phyloP scores from a whole-genome alignment of 2,797 vertebrate species.

The Trematomus bernacchii region DNA sequence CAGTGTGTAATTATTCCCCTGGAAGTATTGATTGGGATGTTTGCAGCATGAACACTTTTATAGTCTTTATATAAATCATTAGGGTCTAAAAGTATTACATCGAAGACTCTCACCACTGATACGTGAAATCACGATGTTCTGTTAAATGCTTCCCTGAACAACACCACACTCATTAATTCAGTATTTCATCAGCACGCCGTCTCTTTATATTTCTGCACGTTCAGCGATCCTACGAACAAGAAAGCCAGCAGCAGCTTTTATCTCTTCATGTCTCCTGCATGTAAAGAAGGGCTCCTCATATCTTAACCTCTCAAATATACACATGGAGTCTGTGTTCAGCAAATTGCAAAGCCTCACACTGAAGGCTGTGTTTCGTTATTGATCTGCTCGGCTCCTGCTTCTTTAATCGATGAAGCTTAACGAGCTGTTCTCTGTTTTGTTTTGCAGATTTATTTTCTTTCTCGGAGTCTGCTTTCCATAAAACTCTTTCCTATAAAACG shows the following conservation, averaged over 20 bases:
- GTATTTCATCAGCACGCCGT: conserved; percentile 31
- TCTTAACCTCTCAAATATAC: conserved; percentile 60
- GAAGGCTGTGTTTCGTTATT: conserved; percentile 71
- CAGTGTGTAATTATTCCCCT: background rate
- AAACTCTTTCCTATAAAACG: background rate
- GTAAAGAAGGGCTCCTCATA: conserved; percentile 6
- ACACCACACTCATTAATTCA: conserved; percentile 12
- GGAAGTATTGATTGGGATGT: too few relatives aligned
- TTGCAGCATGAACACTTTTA: too few relatives aligned
- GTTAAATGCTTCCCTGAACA: too few relatives aligned
- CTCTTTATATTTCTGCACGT: conserved; percentile 41
- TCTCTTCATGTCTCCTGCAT: conserved; percentile 57
- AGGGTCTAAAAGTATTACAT: too few relatives aligned
- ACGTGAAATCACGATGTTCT: too few relatives aligned
- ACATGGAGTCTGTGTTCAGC: conserved; percentile 46
- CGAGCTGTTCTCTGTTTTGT: background rate
- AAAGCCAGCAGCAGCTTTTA: conserved; percentile 52
- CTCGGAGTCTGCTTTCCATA: background rate
- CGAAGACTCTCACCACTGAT: too few relatives aligned
- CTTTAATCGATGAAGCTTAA: conserved; percentile 56
- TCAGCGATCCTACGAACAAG: conserved; percentile 59
- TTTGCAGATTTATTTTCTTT: conserved; percentile 1
- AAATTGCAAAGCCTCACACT: conserved; percentile 55
- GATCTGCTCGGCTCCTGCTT: conserved; percentile 41
- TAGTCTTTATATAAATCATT: too few relatives aligned